These are phyloP conservation scores for Nipponacmea schrenckii DNA, from an alignment of 2,888 invertebrate species.

Conservation along the genomic window DNA sequence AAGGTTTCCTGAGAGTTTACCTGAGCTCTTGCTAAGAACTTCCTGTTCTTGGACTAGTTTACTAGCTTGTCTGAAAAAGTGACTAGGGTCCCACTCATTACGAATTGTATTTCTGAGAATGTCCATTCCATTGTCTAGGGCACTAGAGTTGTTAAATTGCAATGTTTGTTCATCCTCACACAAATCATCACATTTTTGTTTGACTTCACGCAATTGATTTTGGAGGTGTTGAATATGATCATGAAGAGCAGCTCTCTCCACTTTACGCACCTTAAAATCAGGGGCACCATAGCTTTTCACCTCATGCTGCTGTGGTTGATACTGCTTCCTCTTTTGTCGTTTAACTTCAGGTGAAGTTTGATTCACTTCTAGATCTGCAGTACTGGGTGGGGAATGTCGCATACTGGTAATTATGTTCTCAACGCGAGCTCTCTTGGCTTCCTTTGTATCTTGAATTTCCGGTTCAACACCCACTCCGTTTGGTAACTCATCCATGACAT, in stretches of 20 bases:
- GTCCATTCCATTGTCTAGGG: background rate
- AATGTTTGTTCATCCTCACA: constrained; percentile 1
- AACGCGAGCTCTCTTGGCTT: constrained; percentile 89
- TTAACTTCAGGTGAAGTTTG: constrained; percentile 41
- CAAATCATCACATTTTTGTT: constrained; percentile 18
- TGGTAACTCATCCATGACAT: constrained; percentile 33
- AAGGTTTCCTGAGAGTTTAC: background rate
- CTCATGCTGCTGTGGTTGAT: constrained; percentile 90
- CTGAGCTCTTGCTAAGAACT: constrained; percentile 60
- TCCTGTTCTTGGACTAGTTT: constrained; percentile 84
- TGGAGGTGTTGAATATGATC: constrained; percentile 87
- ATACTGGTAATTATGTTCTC: constrained; percentile 95
- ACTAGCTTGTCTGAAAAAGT: constrained; percentile 83
- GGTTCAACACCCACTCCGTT: constrained; percentile 28
- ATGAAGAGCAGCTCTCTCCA: constrained; percentile 75
- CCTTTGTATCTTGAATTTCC: constrained; percentile 41
- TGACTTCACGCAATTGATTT: constrained; percentile 88
- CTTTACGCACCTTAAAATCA: constrained; percentile 60
- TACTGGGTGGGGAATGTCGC: constrained; percentile 71
- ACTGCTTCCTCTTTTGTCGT: constrained; percentile 84
- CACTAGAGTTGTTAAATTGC: background rate
- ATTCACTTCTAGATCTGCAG: constrained; percentile 28
- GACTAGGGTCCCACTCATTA: constrained; percentile 68
- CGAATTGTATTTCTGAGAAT: constrained; percentile 16
- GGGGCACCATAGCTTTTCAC: constrained; percentile 69